phyloP scores from a whole-genome alignment of 2,888 invertebrate species.

The Trichacis sp. region DNA sequence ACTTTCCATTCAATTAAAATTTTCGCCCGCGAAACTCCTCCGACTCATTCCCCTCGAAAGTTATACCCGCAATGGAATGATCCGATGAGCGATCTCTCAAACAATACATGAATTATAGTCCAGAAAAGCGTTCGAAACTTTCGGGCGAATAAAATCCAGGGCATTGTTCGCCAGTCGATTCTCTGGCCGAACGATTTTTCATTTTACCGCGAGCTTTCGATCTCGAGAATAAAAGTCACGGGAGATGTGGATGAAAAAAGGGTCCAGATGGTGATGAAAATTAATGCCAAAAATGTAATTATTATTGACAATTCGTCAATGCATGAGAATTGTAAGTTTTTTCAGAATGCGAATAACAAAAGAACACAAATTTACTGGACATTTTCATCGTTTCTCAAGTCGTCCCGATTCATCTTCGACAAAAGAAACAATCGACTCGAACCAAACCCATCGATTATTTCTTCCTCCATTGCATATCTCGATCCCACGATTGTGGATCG shows the following conservation, averaged over 20 bases:
- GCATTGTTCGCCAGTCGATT: constrained; percentile 12
- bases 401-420: background rate
- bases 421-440: too few species aligned
- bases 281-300: too few species aligned
- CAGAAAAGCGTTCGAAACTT: constrained; percentile 26
- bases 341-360: too few species aligned
- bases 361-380: too few species aligned
- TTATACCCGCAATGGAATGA: constrained; percentile 15
- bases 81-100: constrained; percentile 24
- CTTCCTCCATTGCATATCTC: too few species aligned
- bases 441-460: too few species aligned
- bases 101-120: constrained; percentile 19
- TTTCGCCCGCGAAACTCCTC: background rate
- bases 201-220: background rate
- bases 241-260: too few species aligned
- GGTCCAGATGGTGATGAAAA: too few species aligned
- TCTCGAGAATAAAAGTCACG: too few species aligned
- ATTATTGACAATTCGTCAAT: too few species aligned
- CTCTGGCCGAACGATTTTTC: background rate
- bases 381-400: too few species aligned
- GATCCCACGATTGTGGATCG: constrained; percentile 42
- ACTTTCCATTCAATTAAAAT: background rate
- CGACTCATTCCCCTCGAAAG: constrained; percentile 17
- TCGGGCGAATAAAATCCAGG: constrained; percentile 10
- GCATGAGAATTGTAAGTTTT: too few species aligned